Base-by-base conservation (phyloP, 2,113 vertebrate species). In the Dipodomys stephensi region DNA sequence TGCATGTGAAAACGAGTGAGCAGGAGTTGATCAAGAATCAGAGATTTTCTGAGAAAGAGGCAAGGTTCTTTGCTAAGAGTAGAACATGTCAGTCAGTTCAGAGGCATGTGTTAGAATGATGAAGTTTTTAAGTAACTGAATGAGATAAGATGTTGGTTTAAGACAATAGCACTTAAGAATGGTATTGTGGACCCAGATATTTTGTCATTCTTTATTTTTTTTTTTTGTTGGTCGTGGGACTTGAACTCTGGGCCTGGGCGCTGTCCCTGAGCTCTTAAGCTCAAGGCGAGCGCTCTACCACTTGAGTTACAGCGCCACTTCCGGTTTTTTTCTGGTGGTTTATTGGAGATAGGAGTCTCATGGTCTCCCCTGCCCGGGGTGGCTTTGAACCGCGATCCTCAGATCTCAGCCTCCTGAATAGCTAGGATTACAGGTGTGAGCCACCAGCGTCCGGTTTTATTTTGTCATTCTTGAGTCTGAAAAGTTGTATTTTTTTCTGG, bases 101-200 rank as follows among this genome's bases (percentile, higher is more conserved):
- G 25, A 25, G 53, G 20, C 46, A 92, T 81, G 35, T 9, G 3
- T 72, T 77, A 74, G 22, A 65, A 53, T 85, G 39, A 62, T 69
- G 65, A 84, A 30, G 22, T 88, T 91, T 86, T 89, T 39, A 32
- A 69, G 73, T 27, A 81, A 23, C 23, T 81, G 25, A 23, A 11
- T 79, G 11, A 64, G 19, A 73, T n/a, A 67, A n/a, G 19, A 91
- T 77, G 1, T 62, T 76, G 35, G 83, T 35, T 32, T 87, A 91
- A 68, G 62, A 64, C n/a, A 72, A 67, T 60, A 22, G 15, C 28
- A 80, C 80, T 83, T 94, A 23, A 94, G 72, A 32, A 30, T 81
- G 68, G 10, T 35, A 35, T 35, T 35, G 35, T 35, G 35, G 35
- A 35, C 35, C 35, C 35, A 35, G 35, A 35, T 35, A 35, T 35